phyloP scores from a whole-genome alignment of 2,113 vertebrate genomes.

The Crotalus helleri region DNA sequence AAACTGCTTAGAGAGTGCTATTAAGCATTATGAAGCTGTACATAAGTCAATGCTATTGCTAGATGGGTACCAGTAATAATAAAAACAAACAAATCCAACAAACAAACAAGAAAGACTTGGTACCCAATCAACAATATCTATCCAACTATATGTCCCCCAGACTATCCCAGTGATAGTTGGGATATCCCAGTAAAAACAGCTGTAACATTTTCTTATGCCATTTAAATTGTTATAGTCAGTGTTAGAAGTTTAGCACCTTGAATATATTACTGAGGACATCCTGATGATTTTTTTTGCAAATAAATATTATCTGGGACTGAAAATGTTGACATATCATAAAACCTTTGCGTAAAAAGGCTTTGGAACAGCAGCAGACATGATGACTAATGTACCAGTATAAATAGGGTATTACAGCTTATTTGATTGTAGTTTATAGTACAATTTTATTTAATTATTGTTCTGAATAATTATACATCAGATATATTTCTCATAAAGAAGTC shows the following conservation, averaged over 20 bases:
- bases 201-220: background rate
- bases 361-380: slow-evolving; percentile 29
- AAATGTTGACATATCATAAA: slow-evolving; percentile 44
- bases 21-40: no score
- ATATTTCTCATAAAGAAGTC: slow-evolving; percentile 46
- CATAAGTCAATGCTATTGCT: background rate
- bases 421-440: slow-evolving; percentile 32
- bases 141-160: background rate
- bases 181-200: background rate
- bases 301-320: slow-evolving; percentile 36
- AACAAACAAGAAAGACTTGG: background rate
- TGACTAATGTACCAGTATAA: slow-evolving; percentile 45
- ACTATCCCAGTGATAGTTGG: background rate
- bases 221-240: slow-evolving; percentile 1
- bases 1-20: no score
- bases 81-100: background rate
- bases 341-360: slow-evolving; percentile 35
- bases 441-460: slow-evolving; percentile 53
- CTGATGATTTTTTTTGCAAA: slow-evolving; percentile 39
- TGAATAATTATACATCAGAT: slow-evolving; percentile 17
- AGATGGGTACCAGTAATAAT: background rate
- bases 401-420: slow-evolving; percentile 9
- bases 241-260: slow-evolving; percentile 13
- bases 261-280: slow-evolving; percentile 36
- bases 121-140: background rate